A percentile compares a stretch with the other conserved stretches of the same genome.
Conservation (phyloP, 2,113 vertebrate species). For the Rhabdomys dilectus region DNA sequence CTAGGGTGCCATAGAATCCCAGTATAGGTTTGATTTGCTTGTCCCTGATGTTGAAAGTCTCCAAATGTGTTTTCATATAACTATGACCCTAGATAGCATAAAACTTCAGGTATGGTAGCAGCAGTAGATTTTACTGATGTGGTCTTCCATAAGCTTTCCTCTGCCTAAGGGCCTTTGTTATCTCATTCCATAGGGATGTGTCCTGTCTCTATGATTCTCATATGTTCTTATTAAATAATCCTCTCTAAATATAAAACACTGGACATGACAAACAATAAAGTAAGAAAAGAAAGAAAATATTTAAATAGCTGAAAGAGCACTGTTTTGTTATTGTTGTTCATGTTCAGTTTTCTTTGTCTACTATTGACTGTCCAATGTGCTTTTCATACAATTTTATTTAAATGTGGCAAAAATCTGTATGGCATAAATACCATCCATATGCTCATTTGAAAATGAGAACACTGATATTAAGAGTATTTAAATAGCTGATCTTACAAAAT, state of each 20-base stretch:
- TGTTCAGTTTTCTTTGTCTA: background rate
- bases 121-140: background rate
- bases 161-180: background rate
- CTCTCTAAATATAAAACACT: background rate
- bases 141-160: background rate
- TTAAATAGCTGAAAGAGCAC: background rate
- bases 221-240: background rate
- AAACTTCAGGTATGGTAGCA: background rate
- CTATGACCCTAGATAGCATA: background rate
- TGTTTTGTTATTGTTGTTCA: background rate
- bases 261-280: background rate
- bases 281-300: constrained; percentile 11
- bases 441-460: constrained; percentile 40
- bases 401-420: background rate
- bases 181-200: background rate
- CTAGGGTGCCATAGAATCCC: background rate
- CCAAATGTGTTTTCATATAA: background rate
- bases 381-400: background rate
- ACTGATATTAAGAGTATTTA: background rate
- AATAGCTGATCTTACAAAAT: background rate
- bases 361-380: background rate
- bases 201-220: background rate
- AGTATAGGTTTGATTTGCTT: background rate
- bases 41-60: background rate
- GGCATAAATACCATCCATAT: background rate